Evolutionary conservation across 2,797 vertebrate species (phyloP), one percentile per base, ranked within the genome.

Genomic region (Orientallactaga sibirica): DNA sequence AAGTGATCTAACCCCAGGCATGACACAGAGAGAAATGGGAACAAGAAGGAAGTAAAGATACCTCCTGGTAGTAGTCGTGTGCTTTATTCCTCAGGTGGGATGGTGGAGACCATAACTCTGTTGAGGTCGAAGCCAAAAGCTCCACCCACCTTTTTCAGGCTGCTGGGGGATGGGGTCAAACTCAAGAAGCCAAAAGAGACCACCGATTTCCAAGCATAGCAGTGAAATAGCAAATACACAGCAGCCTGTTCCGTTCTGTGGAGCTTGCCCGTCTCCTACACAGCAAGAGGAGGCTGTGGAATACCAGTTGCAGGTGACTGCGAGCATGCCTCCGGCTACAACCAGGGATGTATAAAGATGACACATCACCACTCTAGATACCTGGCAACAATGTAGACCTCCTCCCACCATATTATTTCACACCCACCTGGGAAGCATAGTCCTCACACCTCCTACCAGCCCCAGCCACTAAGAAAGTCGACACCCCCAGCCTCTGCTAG

Each of bases 1-100:
- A 95, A 94, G 92, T 52, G 74, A 88, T 84, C 90, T 83, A 80
- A 41, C 88, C 71, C 20, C 29, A 75, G 73, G 85, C 82, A 22
- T 4, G 61, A 81, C 74, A 66, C 80, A 90, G 84, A 88, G 9
- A 86, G 64, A 93, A 81, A 73, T 82, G 19, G 48, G 87, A 70
- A 91, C 61, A 15, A 91, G 80, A 83, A 75, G 75, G 52, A 76
- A 70, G 48, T 61, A 48, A 87, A 92, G 87, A 48, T 16, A 78
- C 80, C 33, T 84, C 73, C 68, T 16, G 16, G 82, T 55, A 78
- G 58, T 1, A 61, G 58, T 37, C 85, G 8, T 64, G 8, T 1
- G 29, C 52, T 20, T 73, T 82, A 74, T 68, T 87, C 76, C 58
- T 77, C 83, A 75, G 41, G 24, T 29, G 20, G 62, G 93, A 89